A percentile compares a stretch with the other conserved stretches of the same genome.
Evolutionary conservation across 2,888 invertebrate genomes (phyloP).

Genomic region (Drosophila stalkeri): DNA sequence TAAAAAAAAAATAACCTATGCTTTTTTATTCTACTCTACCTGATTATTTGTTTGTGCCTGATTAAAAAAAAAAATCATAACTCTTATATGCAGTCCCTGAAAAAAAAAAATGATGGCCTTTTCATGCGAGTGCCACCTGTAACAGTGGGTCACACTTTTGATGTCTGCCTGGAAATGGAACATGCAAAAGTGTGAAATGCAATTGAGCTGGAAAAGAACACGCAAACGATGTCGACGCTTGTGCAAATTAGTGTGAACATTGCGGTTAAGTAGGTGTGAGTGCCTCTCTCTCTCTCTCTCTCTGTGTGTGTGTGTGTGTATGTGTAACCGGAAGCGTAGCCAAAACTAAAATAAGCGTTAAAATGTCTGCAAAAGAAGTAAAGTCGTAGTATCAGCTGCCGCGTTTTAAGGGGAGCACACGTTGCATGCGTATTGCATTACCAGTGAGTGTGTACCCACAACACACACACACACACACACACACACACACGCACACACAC

Average conservation of each 20-base stretch:
- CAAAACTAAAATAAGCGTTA: slow-evolving; percentile 81
- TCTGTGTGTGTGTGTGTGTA: slow-evolving; percentile 21
- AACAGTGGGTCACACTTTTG: not conserved
- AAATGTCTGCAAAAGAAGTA: slow-evolving; percentile 80
- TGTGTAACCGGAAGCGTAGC: slow-evolving; percentile 45
- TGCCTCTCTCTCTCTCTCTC: slow-evolving; percentile 21
- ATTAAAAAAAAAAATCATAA: too few relatives aligned
- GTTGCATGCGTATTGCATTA: slow-evolving; percentile 77
- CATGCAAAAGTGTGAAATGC: slow-evolving; percentile 57
- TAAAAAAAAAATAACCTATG: too few relatives aligned
- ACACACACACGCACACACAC: slow-evolving; percentile 11
- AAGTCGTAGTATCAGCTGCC: slow-evolving; percentile 39
- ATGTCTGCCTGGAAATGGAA: slow-evolving; percentile 23
- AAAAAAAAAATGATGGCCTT: too few relatives aligned
- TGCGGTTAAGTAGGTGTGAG: slow-evolving; percentile 45
- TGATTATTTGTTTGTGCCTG: too few relatives aligned
- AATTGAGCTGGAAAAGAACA: slow-evolving; percentile 70
- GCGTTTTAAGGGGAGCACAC: slow-evolving; percentile 25
- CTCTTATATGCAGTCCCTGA: too few relatives aligned
- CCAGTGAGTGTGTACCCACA: slow-evolving; percentile 30
- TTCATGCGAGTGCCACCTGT: not conserved
- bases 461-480: slow-evolving; percentile 15
- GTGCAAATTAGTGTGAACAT: slow-evolving; percentile 75
- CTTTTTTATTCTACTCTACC: too few relatives aligned
- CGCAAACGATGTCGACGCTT: slow-evolving; percentile 54